Evolutionary conservation across 1,140 invertebrate species (phyloP).

Genomic region (Formica selysi): DNA sequence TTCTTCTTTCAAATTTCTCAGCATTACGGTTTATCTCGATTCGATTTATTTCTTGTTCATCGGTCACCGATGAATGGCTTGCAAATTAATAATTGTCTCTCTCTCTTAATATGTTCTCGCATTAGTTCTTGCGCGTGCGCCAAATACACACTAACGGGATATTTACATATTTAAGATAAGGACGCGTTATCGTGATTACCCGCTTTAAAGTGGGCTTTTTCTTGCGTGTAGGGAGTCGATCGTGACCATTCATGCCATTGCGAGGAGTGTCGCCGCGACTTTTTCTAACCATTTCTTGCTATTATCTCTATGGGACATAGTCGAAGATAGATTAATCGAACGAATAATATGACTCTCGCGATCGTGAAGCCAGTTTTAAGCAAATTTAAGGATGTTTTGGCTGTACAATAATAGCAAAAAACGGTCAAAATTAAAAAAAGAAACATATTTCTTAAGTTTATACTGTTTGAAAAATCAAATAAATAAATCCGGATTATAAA

Average conservation of each 20-base stretch:
- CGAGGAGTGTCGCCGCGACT: conserved; percentile 27
- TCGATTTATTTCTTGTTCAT: neutral
- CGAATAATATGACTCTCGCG: neutral
- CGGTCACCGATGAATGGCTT: neutral
- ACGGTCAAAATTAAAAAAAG: too few relatives aligned
- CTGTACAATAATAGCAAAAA: too few relatives aligned
- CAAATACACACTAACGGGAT: neutral
- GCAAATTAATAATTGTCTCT: conserved; percentile 11
- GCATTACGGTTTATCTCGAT: neutral
- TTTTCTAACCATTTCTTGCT: conserved; percentile 43
- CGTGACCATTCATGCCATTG: conserved; percentile 55
- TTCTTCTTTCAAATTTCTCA: neutral
- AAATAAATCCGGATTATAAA: too few relatives aligned
- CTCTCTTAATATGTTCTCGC: neutral
- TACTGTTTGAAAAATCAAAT: too few relatives aligned
- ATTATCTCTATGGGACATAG: conserved; percentile 27
- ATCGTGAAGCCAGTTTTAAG: neutral
- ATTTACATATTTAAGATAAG: conserved; percentile 55
- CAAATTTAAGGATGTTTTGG: neutral
- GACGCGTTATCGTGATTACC: conserved; percentile 38
- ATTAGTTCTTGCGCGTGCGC: neutral
- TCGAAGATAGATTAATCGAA: conserved; percentile 29
- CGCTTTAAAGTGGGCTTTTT: conserved; percentile 27
- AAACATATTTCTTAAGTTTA: too few relatives aligned
- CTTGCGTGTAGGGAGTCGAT: conserved; percentile 39